Evolutionary conservation across 2,113 vertebrate genomes (phyloP).

Genomic region (Cyanistes caeruleus): DNA sequence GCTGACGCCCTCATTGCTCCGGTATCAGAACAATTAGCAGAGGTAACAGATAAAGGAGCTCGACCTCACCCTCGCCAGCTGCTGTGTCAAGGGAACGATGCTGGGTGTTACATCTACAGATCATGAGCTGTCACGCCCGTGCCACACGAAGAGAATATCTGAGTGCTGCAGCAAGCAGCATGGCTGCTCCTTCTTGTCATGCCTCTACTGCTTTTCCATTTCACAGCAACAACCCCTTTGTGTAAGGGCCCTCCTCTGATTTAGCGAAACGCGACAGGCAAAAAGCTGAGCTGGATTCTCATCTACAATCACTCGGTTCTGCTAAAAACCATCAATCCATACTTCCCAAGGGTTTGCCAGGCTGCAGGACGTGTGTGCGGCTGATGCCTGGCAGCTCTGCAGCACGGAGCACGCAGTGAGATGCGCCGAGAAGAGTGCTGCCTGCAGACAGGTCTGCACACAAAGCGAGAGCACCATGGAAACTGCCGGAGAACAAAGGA

Average conservation of each 20-base stretch:
- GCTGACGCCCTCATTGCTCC: accelerated
- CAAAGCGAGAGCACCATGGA: conserved; percentile 40
- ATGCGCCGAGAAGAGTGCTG: not conserved
- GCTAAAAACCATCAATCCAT: accelerated
- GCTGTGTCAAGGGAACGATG: accelerated
- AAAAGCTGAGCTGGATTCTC: not conserved
- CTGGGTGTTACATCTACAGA: not conserved
- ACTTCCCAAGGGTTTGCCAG: not conserved
- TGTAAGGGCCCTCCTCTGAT: not conserved
- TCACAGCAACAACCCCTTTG: not conserved
- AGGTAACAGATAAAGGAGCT: not conserved
- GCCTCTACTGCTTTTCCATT: not conserved
- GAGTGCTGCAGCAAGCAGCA: not conserved
- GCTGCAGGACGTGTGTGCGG: not conserved
- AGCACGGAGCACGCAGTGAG: not conserved
- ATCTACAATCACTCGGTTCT: not conserved
- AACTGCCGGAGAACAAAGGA: conserved; percentile 29
- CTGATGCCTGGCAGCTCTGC: not conserved
- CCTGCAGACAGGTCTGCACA: conserved; percentile 3
- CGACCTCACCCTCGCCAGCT: not conserved
- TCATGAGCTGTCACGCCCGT: not conserved
- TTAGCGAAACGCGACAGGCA: accelerated
- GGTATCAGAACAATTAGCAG: not conserved
- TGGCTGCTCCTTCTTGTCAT: not conserved
- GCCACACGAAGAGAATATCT: not conserved